phyloP scores from a whole-genome alignment of 2,888 invertebrate species.

The Quadroppia sp. region DNA sequence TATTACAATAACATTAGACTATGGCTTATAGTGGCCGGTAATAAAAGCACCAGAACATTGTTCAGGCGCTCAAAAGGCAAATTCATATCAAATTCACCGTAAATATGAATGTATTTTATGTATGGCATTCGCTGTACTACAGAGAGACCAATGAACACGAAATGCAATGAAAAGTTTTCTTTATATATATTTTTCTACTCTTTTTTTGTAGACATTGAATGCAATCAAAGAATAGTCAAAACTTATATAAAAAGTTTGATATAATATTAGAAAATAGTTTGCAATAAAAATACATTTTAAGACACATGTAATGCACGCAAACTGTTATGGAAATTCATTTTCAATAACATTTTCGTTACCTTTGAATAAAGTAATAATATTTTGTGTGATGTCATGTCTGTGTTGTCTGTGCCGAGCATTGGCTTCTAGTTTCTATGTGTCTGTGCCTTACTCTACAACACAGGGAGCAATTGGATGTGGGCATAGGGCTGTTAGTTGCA shows the following conservation, averaged over 20 bases:
- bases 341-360: conserved; percentile 36
- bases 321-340: conserved; percentile 32
- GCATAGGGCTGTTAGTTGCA: background rate
- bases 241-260: background rate
- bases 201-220: background rate
- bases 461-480: conserved; percentile 42
- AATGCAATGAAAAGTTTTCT: background rate
- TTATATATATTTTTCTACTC: background rate
- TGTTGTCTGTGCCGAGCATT: conserved; percentile 40
- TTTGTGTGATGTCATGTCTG: conserved; percentile 38
- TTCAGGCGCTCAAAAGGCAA: conserved; percentile 10
- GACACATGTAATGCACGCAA: conserved; percentile 27
- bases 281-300: conserved; percentile 13
- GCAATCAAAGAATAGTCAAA: background rate
- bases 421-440: no score
- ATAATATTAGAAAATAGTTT: background rate
- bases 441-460: conserved; percentile 42
- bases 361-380: conserved; percentile 36
- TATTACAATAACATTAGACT: conserved; percentile 4
- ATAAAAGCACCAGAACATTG: conserved; percentile 1
- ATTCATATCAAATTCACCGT: conserved; percentile 27
- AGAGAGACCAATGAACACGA: background rate
- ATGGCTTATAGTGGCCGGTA: conserved; percentile 24
- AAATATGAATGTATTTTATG: background rate
- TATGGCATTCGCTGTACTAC: background rate